Conservation (phyloP, 2,113 vertebrate genomes). For the Orcinus orca region DNA sequence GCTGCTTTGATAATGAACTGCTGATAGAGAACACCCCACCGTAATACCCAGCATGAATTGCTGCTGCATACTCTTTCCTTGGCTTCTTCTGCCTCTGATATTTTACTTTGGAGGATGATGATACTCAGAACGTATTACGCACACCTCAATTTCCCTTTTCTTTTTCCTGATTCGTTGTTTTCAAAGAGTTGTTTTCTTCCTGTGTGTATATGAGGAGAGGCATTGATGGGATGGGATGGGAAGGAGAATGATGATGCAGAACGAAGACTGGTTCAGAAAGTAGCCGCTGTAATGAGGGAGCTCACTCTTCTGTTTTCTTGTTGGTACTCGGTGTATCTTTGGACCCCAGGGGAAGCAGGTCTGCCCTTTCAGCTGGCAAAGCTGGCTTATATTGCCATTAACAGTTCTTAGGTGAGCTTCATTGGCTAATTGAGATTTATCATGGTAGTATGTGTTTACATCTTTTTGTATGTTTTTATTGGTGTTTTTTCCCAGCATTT, state of each 20-base stretch:
- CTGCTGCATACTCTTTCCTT: not conserved
- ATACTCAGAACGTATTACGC: not conserved
- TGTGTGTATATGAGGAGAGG: not conserved
- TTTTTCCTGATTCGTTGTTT: not conserved
- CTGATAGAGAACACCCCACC: not conserved
- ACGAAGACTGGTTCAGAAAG: not conserved
- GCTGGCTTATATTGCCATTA: not conserved
- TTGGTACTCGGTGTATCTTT: not conserved
- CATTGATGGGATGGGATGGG: not conserved
- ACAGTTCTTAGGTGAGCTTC: not conserved
- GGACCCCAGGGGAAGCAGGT: not conserved
- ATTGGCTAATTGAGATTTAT: not conserved
- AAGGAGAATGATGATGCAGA: not conserved
- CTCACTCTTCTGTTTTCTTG: not conserved
- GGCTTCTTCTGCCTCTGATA: not conserved
- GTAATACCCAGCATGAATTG: not conserved
- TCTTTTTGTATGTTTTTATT: constrained; percentile 25
- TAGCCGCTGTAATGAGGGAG: not conserved
- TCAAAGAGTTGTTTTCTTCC: constrained; percentile 16
- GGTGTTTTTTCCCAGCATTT: not conserved
- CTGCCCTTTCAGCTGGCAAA: not conserved
- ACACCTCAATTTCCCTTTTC: not conserved
- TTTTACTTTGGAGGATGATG: not conserved
- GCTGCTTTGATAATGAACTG: not conserved
- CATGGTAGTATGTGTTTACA: not conserved